These are phyloP conservation scores for Zoanthus sansibaricus DNA, from an alignment of 92 coral and sea anemone species.

Conservation along the genomic window DNA sequence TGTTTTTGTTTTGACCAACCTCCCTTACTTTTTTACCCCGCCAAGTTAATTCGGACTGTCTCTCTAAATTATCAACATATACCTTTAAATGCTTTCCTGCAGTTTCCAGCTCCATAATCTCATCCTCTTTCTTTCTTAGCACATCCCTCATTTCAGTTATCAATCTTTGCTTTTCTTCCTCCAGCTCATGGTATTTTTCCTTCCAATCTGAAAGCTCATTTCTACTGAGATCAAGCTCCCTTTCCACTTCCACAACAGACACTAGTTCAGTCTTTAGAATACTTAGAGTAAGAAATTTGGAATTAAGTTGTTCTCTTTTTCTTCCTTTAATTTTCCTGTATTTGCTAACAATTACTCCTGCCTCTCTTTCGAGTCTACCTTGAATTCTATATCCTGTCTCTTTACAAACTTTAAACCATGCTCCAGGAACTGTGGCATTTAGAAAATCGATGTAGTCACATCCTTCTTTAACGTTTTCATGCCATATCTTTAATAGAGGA, in stretches of 20 bases:
- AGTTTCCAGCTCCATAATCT: constrained; percentile 17
- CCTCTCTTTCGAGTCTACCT: constrained; percentile 27
- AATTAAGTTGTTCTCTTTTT: constrained; percentile 12
- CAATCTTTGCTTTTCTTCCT: no score
- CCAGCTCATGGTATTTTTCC: neutral
- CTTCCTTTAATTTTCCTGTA: constrained; percentile 2
- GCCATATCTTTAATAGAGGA: constrained; percentile 46
- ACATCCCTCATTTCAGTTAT: no score
- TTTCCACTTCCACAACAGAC: neutral
- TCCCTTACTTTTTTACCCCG: constrained; percentile 60
- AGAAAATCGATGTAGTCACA: constrained; percentile 45
- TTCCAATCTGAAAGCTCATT: constrained; percentile 5
- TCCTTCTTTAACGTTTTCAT: constrained; percentile 26
- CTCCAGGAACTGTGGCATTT: constrained; percentile 32
- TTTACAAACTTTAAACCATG: constrained; percentile 41
- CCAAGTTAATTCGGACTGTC: constrained; percentile 32
- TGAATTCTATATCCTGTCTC: constrained; percentile 39
- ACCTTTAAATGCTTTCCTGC: constrained; percentile 39
- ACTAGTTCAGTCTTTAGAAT: constrained; percentile 34
- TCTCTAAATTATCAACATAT: constrained; percentile 62
- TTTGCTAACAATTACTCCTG: constrained; percentile 24
- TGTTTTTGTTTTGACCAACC: constrained; percentile 71
- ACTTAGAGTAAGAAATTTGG: constrained; percentile 42
- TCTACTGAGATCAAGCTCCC: neutral
- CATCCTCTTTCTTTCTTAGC: no score